Evolutionary conservation across 2,888 invertebrate species (phyloP).

Genomic region (Nipponacmea schrenckii): DNA sequence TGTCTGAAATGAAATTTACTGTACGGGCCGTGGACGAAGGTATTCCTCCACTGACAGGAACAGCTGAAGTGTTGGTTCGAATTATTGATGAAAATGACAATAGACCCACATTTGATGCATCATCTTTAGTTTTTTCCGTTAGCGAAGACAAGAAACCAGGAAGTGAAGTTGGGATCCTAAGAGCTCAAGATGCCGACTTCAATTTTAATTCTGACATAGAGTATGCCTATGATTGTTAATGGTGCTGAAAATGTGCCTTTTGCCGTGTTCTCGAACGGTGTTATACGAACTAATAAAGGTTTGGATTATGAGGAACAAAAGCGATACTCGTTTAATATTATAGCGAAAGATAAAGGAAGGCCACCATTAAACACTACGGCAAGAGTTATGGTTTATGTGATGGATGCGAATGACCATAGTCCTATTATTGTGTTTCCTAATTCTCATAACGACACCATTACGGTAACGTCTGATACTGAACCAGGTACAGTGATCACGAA

Average conservation of each 20-base stretch:
- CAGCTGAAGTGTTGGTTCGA: constrained; percentile 45
- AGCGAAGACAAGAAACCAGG: constrained; percentile 41
- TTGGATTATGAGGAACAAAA: constrained; percentile 47
- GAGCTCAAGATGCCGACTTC: constrained; percentile 46
- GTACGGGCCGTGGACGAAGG: constrained; percentile 52
- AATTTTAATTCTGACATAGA: constrained; percentile 45
- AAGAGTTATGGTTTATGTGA: constrained; percentile 44
- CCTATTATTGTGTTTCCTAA: constrained; percentile 54
- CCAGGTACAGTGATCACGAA: constrained; percentile 36
- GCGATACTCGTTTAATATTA: constrained; percentile 44
- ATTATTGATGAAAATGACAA: constrained; percentile 54
- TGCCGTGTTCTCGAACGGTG: constrained; percentile 43
- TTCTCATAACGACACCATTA: constrained; percentile 40
- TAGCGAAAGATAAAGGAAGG: constrained; percentile 52
- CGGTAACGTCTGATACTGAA: constrained; percentile 29
- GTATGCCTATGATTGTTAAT: constrained; percentile 14
- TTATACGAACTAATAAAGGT: constrained; percentile 37
- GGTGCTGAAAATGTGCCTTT: constrained; percentile 39
- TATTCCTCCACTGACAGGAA: constrained; percentile 33
- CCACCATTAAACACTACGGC: constrained; percentile 46
- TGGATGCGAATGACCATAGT: constrained; percentile 57
- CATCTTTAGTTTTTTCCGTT: constrained; percentile 39
- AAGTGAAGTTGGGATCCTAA: constrained; percentile 43
- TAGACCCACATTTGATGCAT: constrained; percentile 40
- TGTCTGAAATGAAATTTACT: constrained; percentile 39